Evolutionary conservation across 2,113 vertebrate genomes (phyloP).

Genomic region (Cnemophilus loriae): DNA sequence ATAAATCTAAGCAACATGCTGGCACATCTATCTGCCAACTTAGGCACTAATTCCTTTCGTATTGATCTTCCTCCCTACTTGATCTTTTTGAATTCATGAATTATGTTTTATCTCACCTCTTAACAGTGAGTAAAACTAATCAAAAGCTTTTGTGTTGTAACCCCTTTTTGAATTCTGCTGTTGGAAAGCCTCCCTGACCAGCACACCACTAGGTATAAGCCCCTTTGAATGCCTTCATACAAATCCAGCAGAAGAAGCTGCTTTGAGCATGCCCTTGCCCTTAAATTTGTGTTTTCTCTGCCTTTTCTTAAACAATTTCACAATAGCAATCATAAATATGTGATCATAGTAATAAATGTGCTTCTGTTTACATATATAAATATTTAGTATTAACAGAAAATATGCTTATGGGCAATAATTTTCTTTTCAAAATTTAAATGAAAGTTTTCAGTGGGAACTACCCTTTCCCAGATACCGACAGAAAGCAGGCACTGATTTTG

Average conservation of each 20-base stretch:
- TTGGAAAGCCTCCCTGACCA: background rate
- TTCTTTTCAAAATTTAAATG: background rate
- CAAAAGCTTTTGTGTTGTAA: background rate
- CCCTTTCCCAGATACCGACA: background rate
- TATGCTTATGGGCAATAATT: background rate
- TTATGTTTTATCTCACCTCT: constrained; percentile 7
- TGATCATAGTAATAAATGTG: background rate
- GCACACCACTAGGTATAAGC: background rate
- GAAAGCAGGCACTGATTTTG: background rate
- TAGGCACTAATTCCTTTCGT: constrained; percentile 20
- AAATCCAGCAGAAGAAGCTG: background rate
- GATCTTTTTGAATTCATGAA: constrained; percentile 17
- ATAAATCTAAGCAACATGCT: constrained; percentile 42
- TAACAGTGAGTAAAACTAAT: background rate
- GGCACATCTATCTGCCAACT: constrained; percentile 24
- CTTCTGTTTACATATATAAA: background rate
- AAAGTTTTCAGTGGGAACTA: background rate
- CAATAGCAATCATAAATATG: background rate
- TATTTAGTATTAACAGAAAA: background rate
- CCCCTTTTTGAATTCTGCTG: background rate
- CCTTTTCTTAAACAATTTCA: background rate
- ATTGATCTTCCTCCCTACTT: constrained; percentile 8
- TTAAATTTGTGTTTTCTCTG: background rate
- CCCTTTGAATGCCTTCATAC: background rate
- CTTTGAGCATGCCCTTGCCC: background rate